Evolutionary conservation across 2,113 vertebrate genomes (phyloP).

Genomic region (Phalacrocorax pelagicus): DNA sequence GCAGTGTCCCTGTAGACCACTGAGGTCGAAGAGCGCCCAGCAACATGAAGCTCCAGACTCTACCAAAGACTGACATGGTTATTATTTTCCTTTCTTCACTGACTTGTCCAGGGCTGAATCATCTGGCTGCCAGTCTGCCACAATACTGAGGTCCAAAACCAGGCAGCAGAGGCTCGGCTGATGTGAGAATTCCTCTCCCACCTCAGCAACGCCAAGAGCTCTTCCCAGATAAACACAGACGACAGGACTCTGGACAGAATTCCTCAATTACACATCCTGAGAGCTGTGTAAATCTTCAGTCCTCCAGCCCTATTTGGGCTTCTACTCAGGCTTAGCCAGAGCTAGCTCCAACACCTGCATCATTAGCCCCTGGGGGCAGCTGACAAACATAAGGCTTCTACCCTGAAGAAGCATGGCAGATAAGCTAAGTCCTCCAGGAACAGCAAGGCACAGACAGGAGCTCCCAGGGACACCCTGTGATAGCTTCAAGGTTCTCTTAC

Average conservation of each 20-base stretch:
- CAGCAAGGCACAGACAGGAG: neutral
- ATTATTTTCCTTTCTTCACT: neutral
- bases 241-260: neutral
- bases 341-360: neutral
- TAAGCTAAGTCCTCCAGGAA: neutral
- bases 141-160: neutral
- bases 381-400: neutral
- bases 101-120: neutral
- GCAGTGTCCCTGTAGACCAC: neutral
- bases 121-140: neutral
- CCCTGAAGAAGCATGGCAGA: neutral
- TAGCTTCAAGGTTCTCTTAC: neutral
- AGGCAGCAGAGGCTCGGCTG: neutral
- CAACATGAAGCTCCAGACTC: neutral
- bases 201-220: neutral
- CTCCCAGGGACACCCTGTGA: neutral
- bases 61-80: neutral
- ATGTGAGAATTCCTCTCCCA: neutral
- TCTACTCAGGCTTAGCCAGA: neutral
- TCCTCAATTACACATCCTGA: neutral
- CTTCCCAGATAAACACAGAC: neutral
- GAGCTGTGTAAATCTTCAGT: neutral
- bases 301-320: neutral
- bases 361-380: neutral
- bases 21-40: neutral